These are phyloP conservation scores for Crypturellus undulatus DNA, from an alignment of 2,113 vertebrate species.

Conservation along the genomic window DNA sequence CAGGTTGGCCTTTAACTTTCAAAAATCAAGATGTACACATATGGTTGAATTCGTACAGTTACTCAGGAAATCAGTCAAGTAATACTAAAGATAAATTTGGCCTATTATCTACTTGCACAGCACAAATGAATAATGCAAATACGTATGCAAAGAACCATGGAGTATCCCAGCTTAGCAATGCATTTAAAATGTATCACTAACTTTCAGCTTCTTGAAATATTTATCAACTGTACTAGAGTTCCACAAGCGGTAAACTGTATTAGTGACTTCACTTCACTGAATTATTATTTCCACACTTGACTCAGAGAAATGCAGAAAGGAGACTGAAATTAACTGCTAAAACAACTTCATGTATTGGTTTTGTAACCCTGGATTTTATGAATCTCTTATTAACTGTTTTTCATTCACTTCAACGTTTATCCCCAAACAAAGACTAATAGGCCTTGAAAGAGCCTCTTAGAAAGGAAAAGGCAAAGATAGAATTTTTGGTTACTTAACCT, in stretches of 20 bases:
- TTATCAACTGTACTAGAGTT: neutral
- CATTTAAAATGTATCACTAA: conserved; percentile 66
- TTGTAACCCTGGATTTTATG: rapidly evolving
- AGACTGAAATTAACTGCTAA: neutral
- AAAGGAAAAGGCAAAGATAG: neutral
- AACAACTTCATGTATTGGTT: neutral
- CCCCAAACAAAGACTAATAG: neutral
- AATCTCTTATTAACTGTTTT: neutral
- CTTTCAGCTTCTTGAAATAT: conserved; percentile 48
- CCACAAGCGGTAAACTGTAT: neutral
- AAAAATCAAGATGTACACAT: conserved; percentile 7
- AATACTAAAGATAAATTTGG: conserved; percentile 37
- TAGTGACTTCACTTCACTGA: conserved; percentile 19
- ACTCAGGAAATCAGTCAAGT: conserved; percentile 49
- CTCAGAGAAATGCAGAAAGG: neutral
- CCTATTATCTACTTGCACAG: conserved; percentile 52
- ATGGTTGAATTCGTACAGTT: conserved; percentile 5
- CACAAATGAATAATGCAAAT: conserved; percentile 68
- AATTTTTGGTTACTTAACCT: neutral
- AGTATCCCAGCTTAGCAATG: conserved; percentile 44
- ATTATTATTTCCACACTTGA: conserved; percentile 29
- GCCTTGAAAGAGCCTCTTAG: neutral
- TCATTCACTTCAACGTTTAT: neutral
- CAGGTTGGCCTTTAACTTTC: neutral
- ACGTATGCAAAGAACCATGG: conserved; percentile 51